Conservation (phyloP, 2,888 invertebrate species). For the Spisula solida region DNA sequence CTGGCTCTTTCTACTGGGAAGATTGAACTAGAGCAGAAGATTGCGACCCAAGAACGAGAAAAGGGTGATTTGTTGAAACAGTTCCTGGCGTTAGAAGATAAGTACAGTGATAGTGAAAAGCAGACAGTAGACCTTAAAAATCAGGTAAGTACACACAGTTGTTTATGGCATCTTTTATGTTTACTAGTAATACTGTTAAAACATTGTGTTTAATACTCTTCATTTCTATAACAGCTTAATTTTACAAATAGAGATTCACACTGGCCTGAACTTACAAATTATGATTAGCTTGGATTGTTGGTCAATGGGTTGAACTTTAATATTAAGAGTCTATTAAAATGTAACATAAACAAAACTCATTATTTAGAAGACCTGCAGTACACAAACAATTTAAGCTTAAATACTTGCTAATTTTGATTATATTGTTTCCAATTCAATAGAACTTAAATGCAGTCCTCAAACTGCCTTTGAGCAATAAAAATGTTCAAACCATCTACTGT, state of each 20-base stretch:
- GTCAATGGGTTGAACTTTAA: not conserved
- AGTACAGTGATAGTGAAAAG: slow-evolving; percentile 62
- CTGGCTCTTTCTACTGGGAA: slow-evolving; percentile 55
- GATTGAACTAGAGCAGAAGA: slow-evolving; percentile 65
- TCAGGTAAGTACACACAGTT: slow-evolving; percentile 63
- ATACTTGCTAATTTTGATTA: too few relatives aligned
- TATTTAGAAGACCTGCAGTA: too few relatives aligned
- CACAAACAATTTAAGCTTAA: too few relatives aligned
- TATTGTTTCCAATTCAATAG: too few relatives aligned
- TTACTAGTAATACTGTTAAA: not conserved
- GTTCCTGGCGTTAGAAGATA: slow-evolving; percentile 75
- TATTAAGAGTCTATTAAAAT: not conserved
- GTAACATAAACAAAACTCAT: not conserved
- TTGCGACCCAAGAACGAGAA: slow-evolving; percentile 73
- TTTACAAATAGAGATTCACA: too few relatives aligned
- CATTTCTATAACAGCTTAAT: too few relatives aligned
- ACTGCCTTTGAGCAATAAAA: too few relatives aligned
- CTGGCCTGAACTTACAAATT: not conserved
- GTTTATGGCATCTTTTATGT: too few relatives aligned
- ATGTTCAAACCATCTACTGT: too few relatives aligned
- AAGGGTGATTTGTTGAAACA: slow-evolving; percentile 75
- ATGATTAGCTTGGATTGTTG: not conserved
- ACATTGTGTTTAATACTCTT: not conserved
- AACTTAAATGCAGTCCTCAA: too few relatives aligned
- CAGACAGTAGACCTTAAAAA: slow-evolving; percentile 53